A percentile compares a stretch with the other conserved stretches of the same genome.
phyloP scores from a whole-genome alignment of 2,888 invertebrate genomes.

The Dicycla oo region DNA sequence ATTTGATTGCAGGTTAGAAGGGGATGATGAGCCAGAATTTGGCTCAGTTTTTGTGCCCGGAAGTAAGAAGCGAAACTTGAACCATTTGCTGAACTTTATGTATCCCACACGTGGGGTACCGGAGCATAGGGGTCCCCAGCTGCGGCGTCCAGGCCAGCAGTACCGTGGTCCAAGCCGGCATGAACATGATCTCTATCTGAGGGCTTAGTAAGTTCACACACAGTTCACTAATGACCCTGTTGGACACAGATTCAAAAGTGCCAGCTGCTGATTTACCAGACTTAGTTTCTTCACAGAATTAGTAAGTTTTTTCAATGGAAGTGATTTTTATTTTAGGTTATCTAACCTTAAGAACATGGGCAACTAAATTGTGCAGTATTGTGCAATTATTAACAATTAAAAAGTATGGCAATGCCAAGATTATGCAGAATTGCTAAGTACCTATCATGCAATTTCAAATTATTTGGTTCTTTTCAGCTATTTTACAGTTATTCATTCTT shows the following conservation, averaged over 20 bases:
- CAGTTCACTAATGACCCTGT: conserved; percentile 36
- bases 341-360: conserved; percentile 11
- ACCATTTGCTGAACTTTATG: conserved; percentile 98
- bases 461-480: background rate
- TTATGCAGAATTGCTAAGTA: background rate
- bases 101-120: conserved; percentile 92
- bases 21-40: conserved; percentile 92
- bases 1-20: conserved; percentile 84
- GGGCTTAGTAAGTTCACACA: conserved; percentile 94
- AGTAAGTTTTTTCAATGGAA: conserved; percentile 31
- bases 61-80: conserved; percentile 97
- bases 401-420: background rate
- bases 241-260: conserved; percentile 9
- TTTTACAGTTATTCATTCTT: background rate
- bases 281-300: background rate
- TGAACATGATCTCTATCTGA: conserved; percentile 98
- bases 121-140: conserved; percentile 77
- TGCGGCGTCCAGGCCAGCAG: conserved; percentile 76
- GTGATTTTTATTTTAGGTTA: conserved; percentile 22
- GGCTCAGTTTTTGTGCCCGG: conserved; percentile 96
- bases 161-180: conserved; percentile 91
- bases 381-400: background rate
- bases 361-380: conserved; percentile 1
- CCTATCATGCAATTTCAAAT: background rate
- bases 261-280: background rate